These are phyloP conservation scores for Pangasius sanitwongsei DNA, from an alignment of 2,797 vertebrate genomes.

Conservation along the genomic window DNA sequence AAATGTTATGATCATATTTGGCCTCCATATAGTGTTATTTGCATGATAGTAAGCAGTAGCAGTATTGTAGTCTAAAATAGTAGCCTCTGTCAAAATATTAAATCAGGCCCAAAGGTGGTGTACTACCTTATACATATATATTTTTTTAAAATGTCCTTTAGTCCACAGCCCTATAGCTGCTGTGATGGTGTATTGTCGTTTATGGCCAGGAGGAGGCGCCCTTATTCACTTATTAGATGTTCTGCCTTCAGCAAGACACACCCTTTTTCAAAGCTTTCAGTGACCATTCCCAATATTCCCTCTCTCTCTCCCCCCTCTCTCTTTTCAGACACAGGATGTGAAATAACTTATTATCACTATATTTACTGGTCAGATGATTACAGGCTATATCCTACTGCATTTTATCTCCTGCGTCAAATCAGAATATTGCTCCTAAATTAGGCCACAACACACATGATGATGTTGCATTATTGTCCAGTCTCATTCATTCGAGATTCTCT, in stretches of 20 bases:
- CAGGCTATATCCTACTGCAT: background rate
- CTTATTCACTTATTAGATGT: background rate
- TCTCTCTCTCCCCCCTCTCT: background rate
- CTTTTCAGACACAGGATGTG: background rate
- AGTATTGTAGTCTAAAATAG: background rate
- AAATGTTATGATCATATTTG: background rate
- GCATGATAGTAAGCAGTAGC: background rate
- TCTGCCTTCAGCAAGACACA: slow-evolving; percentile 19
- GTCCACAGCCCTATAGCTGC: slow-evolving; percentile 37
- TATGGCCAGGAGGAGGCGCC: slow-evolving; percentile 40
- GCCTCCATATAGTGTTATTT: background rate
- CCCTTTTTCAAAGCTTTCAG: slow-evolving; percentile 29
- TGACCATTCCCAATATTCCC: background rate
- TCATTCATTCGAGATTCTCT: background rate
- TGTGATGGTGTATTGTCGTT: slow-evolving; percentile 10
- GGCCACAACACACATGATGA: background rate
- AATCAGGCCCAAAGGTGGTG: background rate
- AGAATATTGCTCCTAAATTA: background rate
- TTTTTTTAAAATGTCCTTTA: slow-evolving; percentile 58
- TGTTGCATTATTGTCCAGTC: background rate
- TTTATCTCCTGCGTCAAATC: background rate
- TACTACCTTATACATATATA: background rate
- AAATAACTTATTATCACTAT: background rate
- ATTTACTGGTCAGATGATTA: background rate
- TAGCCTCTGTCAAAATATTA: background rate